Conservation (phyloP, 1,140 invertebrate genomes). For the Littorina saxatilis region DNA sequence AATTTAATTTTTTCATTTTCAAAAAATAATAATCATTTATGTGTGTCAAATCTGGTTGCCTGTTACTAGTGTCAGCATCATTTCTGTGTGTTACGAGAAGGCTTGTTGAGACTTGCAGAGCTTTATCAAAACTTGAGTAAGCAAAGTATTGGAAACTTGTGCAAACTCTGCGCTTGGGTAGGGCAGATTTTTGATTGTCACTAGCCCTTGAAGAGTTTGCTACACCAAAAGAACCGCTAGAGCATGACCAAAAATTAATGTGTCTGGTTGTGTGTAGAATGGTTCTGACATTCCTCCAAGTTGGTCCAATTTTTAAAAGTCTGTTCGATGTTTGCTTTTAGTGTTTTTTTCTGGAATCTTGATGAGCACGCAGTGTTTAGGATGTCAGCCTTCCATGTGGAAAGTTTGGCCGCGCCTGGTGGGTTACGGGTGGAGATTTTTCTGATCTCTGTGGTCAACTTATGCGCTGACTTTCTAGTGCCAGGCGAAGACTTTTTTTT, state of each 20-base stretch:
- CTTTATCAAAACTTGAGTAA: not conserved
- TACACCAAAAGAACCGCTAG: constrained; percentile 27
- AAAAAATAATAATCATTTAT: not conserved
- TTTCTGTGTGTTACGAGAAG: too few species aligned
- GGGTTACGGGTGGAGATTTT: too few species aligned
- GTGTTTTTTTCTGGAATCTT: too few species aligned
- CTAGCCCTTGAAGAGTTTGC: not conserved
- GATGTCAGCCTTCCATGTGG: too few species aligned
- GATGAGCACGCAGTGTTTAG: too few species aligned
- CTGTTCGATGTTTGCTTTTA: too few species aligned
- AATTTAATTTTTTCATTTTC: not conserved
- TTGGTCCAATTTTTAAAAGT: too few species aligned
- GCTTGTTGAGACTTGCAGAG: not conserved
- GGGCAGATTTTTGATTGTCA: not conserved
- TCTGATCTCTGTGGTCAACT: too few species aligned
- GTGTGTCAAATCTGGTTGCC: not conserved
- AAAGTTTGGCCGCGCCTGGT: too few species aligned
- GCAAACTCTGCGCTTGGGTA: not conserved
- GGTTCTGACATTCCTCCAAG: not conserved
- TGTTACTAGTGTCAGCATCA: not conserved
- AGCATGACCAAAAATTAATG: not conserved
- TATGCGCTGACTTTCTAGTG: too few species aligned
- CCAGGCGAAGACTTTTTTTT: too few species aligned
- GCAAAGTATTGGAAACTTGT: not conserved
- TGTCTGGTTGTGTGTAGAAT: constrained; percentile 33